phyloP scores from a whole-genome alignment of 2,888 invertebrate species.

The Ectemnius lituratus region DNA sequence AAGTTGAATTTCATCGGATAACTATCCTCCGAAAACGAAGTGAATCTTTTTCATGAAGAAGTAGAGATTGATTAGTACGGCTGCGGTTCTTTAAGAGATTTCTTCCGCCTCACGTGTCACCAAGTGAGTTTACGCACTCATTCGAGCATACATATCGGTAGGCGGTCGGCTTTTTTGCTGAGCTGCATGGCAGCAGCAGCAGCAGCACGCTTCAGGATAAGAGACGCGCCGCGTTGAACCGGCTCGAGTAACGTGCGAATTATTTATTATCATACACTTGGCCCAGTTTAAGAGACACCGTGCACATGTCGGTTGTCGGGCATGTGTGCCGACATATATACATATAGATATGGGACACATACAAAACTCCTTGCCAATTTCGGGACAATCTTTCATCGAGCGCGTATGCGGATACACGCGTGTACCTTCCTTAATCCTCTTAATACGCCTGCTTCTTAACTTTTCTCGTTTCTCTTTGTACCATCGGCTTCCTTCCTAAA shows the following conservation, averaged over 20 bases:
- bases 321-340: not conserved
- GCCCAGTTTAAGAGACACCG: slow-evolving; percentile 57
- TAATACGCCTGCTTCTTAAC: not conserved
- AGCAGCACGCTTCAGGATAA: not conserved
- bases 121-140: slow-evolving; percentile 9
- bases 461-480: no score
- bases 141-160: not conserved
- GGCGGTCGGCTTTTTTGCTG: not conserved
- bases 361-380: slow-evolving; percentile 39
- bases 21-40: no score
- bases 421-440: slow-evolving; percentile 4
- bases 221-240: slow-evolving; percentile 41
- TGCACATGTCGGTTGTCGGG: slow-evolving; percentile 14
- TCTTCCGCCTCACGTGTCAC: no score
- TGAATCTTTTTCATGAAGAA: no score
- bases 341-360: not conserved
- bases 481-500: not conserved
- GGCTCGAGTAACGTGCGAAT: slow-evolving; percentile 55
- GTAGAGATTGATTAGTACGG: no score
- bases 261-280: slow-evolving; percentile 67
- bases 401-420: not conserved
- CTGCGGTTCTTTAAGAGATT: no score
- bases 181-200: not conserved
- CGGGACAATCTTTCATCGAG: slow-evolving; percentile 27
- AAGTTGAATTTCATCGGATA: no score